Base-by-base conservation (phyloP, 2,113 vertebrate species). In the Oenanthe melanoleuca region DNA sequence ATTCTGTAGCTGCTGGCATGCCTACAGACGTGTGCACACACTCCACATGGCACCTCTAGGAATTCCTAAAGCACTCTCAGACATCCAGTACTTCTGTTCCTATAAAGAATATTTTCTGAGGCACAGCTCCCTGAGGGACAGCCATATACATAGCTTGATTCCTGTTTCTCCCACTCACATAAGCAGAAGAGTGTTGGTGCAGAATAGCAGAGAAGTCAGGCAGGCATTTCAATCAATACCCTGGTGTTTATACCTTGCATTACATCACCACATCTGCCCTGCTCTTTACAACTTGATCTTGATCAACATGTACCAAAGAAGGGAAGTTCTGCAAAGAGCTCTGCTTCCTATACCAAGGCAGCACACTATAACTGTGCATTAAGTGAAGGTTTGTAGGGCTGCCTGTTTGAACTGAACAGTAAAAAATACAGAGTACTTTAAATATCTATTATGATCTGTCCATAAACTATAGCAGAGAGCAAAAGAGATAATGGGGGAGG, bases 91-190 rank as follows among this genome's bases (percentile, higher is more conserved):
- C 60, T 86, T 40, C 80, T 74, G 44, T 29, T 91, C 60, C 69
- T 59, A 2, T 7, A n/a, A 1, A 34, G 86, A 86, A 79, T 47
- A 28, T 20, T 89, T 73, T 19, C 60, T 9, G 44, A 88, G 50
- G 72, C 60, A 28, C 44, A 8, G 49, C 25, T 79, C 56, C 83
- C 57, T 4, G 6, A n/a, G 42, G 60, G 8, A 82, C 37, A 63
- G 64, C 16, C 38, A 64, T 1, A 34, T 0, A 0, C 4, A 0
- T 5, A 6, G 67, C 38, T 70, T 45, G 44, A 34, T 22, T n/a
- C 40, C 71, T 53, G 31, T 8, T 52, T 50, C 59, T 57, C 53
- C 44, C 45, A n/a, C 71, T 61, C 2, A 0, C 2, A 8, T 1
- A 23, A 80, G 66, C 44, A 75, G 44, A 22, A 70, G 47, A 42